These are phyloP conservation scores for Ptychoptera contaminata DNA, from an alignment of 2,888 invertebrate genomes.

Conservation along the genomic window DNA sequence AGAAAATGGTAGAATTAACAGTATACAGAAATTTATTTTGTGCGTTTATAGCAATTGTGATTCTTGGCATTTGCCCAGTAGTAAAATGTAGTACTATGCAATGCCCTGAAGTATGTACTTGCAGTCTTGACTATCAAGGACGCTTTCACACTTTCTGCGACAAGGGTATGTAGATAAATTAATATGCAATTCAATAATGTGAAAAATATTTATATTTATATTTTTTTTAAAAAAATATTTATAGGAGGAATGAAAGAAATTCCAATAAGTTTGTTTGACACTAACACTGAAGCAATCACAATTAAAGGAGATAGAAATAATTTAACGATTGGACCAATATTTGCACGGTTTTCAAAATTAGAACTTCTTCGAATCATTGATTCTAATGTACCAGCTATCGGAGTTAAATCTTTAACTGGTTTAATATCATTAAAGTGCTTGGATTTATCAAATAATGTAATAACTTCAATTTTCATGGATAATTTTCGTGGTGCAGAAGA, in stretches of 20 bases:
- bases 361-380: conserved; percentile 55
- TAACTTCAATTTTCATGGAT: conserved; percentile 49
- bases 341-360: conserved; percentile 40
- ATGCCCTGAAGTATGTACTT: too few relatives aligned
- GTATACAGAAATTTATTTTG: too few relatives aligned
- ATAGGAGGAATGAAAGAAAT: conserved; percentile 20
- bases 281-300: conserved; percentile 45
- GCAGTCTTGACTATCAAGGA: too few relatives aligned
- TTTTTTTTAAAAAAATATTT: too few relatives aligned
- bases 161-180: too few relatives aligned
- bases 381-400: conserved; percentile 61
- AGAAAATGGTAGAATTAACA: too few relatives aligned
- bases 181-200: too few relatives aligned
- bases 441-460: conserved; percentile 58
- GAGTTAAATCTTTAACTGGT: conserved; percentile 68
- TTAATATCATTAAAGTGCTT: conserved; percentile 37
- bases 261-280: conserved; percentile 47
- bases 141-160: too few relatives aligned
- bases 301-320: conserved; percentile 52
- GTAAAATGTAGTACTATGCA: too few relatives aligned
- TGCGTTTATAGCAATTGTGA: too few relatives aligned
- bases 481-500: conserved; percentile 65
- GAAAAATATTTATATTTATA: too few relatives aligned
- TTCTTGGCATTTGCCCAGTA: too few relatives aligned
- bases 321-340: conserved; percentile 56